Percentiles rank a stretch among this genome's conserved stretches.
phyloP scores from a whole-genome alignment of 2,888 invertebrate genomes.

The Ornithoptera priamus region DNA sequence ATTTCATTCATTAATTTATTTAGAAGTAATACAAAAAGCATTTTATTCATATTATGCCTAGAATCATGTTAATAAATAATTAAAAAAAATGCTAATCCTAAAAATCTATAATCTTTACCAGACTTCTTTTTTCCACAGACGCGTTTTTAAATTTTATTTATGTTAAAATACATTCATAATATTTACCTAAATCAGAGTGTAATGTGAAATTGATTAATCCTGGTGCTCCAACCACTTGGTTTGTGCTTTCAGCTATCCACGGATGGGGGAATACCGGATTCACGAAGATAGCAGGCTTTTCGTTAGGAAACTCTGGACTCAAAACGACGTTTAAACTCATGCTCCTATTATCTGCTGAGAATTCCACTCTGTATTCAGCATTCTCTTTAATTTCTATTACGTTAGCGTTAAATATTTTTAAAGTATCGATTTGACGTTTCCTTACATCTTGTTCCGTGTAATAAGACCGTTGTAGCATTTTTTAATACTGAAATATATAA shows the following conservation, averaged over 20 bases:
- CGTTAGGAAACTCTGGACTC: constrained; percentile 86
- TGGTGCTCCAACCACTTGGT: constrained; percentile 86
- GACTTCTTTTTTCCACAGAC: no score
- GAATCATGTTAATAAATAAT: no score
- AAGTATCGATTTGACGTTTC: constrained; percentile 88
- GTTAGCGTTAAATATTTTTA: constrained; percentile 91
- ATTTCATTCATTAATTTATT: background rate
- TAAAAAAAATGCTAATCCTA: no score
- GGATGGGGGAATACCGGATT: constrained; percentile 84
- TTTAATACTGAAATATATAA: constrained; percentile 11
- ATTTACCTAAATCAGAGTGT: constrained; percentile 84
- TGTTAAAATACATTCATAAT: background rate
- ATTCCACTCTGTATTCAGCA: constrained; percentile 86
- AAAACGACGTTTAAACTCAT: constrained; percentile 84
- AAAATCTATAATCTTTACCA: no score
- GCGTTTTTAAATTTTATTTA: no score
- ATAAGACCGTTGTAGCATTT: constrained; percentile 79
- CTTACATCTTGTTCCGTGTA: constrained; percentile 79
- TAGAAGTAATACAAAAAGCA: background rate
- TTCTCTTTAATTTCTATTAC: constrained; percentile 86
- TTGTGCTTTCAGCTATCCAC: constrained; percentile 84
- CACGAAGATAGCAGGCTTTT: constrained; percentile 85
- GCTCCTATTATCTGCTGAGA: constrained; percentile 82
- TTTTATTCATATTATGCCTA: no score
- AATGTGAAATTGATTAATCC: constrained; percentile 88